These are phyloP conservation scores for Lycaena phlaeas DNA, from an alignment of 2,888 invertebrate genomes.

Conservation along the genomic window DNA sequence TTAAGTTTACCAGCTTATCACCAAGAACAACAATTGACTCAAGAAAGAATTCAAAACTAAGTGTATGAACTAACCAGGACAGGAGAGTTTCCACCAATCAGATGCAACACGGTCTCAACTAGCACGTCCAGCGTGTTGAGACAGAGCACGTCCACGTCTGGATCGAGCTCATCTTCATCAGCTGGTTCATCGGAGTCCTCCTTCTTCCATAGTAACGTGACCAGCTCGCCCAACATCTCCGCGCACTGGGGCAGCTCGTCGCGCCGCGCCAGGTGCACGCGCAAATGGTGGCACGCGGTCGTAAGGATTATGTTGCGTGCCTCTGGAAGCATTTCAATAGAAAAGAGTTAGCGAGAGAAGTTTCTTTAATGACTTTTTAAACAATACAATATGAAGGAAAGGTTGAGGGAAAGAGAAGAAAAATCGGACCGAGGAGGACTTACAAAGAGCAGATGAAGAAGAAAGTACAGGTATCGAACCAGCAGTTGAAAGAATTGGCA, in stretches of 20 bases:
- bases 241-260: conserved; percentile 89
- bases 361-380: too few relatives aligned
- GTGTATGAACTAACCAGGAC: conserved; percentile 77
- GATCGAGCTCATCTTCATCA: conserved; percentile 55
- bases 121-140: conserved; percentile 86
- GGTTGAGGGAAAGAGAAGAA: too few relatives aligned
- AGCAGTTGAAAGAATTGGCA: too few relatives aligned
- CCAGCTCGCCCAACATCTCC: conserved; percentile 89
- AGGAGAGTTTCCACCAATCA: conserved; percentile 83
- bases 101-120: conserved; percentile 86
- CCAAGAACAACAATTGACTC: too few relatives aligned
- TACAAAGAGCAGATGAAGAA: too few relatives aligned
- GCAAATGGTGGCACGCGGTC: conserved; percentile 88
- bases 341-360: not conserved
- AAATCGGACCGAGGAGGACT: too few relatives aligned
- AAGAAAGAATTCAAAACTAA: too few relatives aligned
- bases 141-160: conserved; percentile 88
- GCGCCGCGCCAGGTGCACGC: conserved; percentile 84
- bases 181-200: conserved; percentile 53
- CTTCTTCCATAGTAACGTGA: conserved; percentile 72
- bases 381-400: too few relatives aligned
- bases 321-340: too few relatives aligned
- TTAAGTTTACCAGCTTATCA: too few relatives aligned
- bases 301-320: conserved; percentile 87
- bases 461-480: too few relatives aligned